Conservation (phyloP, 2,797 vertebrate genomes). For the Apogon talboti region DNA sequence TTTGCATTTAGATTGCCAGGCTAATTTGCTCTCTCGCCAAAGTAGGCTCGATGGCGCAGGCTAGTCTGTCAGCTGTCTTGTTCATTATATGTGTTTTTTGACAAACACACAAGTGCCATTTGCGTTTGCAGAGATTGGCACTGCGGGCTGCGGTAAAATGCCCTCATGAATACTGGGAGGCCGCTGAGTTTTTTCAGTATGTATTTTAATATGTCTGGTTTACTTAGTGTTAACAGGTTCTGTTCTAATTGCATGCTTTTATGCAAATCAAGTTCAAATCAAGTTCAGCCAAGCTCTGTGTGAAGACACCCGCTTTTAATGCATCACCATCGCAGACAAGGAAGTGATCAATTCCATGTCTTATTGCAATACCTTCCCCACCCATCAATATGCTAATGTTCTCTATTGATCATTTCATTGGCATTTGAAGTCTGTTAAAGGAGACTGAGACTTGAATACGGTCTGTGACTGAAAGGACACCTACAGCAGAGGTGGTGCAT, state of each 20-base stretch:
- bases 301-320: conserved; percentile 2
- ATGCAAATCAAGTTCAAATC: conserved; percentile 5
- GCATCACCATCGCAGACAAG: background rate
- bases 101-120: background rate
- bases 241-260: conserved; percentile 5
- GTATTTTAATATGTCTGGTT: conserved; percentile 12
- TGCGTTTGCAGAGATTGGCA: background rate
- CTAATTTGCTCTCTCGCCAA: background rate
- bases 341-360: conserved; percentile 11
- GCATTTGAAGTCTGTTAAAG: conserved; percentile 27
- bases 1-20: conserved; percentile 8
- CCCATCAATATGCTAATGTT: conserved; percentile 13
- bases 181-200: background rate
- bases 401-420: conserved; percentile 3
- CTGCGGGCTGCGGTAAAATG: background rate
- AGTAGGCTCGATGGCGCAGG: background rate
- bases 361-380: conserved; percentile 1
- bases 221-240: background rate
- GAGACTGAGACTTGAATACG: conserved; percentile 6
- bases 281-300: background rate
- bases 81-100: conserved; percentile 16
- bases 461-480: conserved; percentile 17
- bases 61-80: background rate
- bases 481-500: too few species aligned
- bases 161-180: background rate